Evolutionary conservation across 2,888 invertebrate genomes (phyloP), one percentile per base, ranked within the genome.

Genomic region (Folsomia manolachei): DNA sequence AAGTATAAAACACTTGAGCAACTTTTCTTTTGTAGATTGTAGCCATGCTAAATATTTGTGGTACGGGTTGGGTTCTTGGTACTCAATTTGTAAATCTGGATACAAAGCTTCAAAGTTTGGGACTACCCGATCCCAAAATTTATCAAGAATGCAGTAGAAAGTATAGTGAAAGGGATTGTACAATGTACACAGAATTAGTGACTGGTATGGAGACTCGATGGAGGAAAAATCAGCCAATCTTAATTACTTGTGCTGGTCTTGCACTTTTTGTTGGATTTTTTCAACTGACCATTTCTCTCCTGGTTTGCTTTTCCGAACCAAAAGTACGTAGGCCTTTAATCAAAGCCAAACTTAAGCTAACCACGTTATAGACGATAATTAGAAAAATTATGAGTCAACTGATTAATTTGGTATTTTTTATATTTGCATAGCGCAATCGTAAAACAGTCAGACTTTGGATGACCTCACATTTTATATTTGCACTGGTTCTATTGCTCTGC

Each of bases 381-480:
- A 25, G 1, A 24, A 53, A 2, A 9, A 14, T 14, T 9, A 39
- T 39, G 39, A 39, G 14, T n/a, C n/a, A n/a, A n/a, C n/a, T n/a
- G n/a, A n/a, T n/a, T n/a, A n/a, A n/a, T n/a, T n/a, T 56, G 21
- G 51, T 51, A 21, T 21, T 63, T 60, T 63, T 39, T 26, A 26
- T 56, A 52, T n/a, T 66, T 23, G 27, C 51, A 1, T 4, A 71
- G 62, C 56, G 63, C 62, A 66, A 63, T 39, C 65, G 67, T 23
- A 66, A 71, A 70, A 61, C 27, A 27, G 39, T 62, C 2, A 61
- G 26, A 27, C n/a, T 39, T 19, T 74, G 74, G 74, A 18, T 74
- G 14, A 69, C 61, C 7, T 60, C 70, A 2, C 75, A 75, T 19
- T 69, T 72, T 25, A 39, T 75, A 7, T 26, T 77, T 2, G 53